Base-by-base conservation (phyloP, 35 echinoderm and acorn worm species). In the Heliocidaris tuberculata region DNA sequence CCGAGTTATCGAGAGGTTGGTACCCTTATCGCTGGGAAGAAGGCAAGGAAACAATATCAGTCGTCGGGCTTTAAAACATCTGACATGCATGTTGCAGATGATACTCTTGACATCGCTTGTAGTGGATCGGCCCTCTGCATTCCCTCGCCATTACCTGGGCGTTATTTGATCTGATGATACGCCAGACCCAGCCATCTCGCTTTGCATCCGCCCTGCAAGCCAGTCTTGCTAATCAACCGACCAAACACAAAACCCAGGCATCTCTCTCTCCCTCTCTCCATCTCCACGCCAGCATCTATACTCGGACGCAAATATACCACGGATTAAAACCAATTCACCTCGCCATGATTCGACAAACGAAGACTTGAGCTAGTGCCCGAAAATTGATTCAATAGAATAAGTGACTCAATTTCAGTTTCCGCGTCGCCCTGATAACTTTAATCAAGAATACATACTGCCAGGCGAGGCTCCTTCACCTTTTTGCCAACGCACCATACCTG, bases 151-250 rank as follows among this genome's bases (percentile, higher is more conserved):
- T 78, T 78, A 78, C 65, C 27, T 24, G 21, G 27, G 24, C 65
- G 65, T 78, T 78, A 78, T 78, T 78, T 78, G 65, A 78, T 78
- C 65, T 78, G 65, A 78, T 78, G 65, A 78, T 78, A 78, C 21
- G 21, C n/a, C 6, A 78, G 65, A 78, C 19, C 27, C 65, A 78
- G 19, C 65, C 65, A n/a, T 78, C 65, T 78, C 65, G 21, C 65
- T 78, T 24, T 78, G 65, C 65, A 78, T 78, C 35, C 65, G 65
- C 65, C 19, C 65, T 78, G 19, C 65, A n/a, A 78, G 24, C 65
- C 65, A 27, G 65, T 78, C 65, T 78, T 78, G 65, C 65, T 78
- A 78, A 78, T 78, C 65, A 78, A n/a, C 65, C 65, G 65, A 78
- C 65, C 65, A 78, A 78, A 78, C 65, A 78, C 27, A 78, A 78